phyloP scores from a whole-genome alignment of 2,888 invertebrate species.

The Chalcis sispes region DNA sequence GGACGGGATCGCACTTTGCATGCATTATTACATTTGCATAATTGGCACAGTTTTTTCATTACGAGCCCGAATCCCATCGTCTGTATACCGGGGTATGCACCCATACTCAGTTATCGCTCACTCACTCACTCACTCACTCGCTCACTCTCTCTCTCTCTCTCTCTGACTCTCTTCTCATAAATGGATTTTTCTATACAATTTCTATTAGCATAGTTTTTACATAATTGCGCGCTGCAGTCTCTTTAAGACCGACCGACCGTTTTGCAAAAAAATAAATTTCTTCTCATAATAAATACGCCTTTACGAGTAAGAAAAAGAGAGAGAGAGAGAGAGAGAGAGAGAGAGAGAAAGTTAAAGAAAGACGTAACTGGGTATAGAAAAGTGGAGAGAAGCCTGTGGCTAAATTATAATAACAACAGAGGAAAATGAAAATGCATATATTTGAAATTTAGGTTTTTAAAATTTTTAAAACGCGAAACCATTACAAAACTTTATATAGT shows the following conservation, averaged over 20 bases:
- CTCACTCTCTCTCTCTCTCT: too few species aligned
- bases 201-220: conserved; percentile 75
- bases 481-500: too few species aligned
- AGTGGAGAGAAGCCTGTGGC: conserved; percentile 1
- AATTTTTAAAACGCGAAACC: too few species aligned
- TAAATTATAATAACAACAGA: conserved; percentile 13
- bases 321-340: background rate
- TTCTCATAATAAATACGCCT: conserved; percentile 22
- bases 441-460: too few species aligned
- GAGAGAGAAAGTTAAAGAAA: background rate
- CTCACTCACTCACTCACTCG: conserved; percentile 30
- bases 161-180: conserved; percentile 61
- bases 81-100: too few species aligned
- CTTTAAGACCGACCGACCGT: conserved; percentile 63
- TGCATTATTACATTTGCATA: conserved; percentile 70
- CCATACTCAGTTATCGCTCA: too few species aligned
- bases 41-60: conserved; percentile 69
- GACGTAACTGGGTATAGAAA: background rate
- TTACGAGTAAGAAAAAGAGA: background rate
- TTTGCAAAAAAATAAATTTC: conserved; percentile 69
- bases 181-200: conserved; percentile 72
- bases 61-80: conserved; percentile 45
- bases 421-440: too few species aligned
- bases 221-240: conserved; percentile 66
- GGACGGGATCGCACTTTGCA: conserved; percentile 60